Evolutionary conservation across 1,140 invertebrate genomes (phyloP), one percentile per base, ranked within the genome.

Genomic region (Fopius arisanus): DNA sequence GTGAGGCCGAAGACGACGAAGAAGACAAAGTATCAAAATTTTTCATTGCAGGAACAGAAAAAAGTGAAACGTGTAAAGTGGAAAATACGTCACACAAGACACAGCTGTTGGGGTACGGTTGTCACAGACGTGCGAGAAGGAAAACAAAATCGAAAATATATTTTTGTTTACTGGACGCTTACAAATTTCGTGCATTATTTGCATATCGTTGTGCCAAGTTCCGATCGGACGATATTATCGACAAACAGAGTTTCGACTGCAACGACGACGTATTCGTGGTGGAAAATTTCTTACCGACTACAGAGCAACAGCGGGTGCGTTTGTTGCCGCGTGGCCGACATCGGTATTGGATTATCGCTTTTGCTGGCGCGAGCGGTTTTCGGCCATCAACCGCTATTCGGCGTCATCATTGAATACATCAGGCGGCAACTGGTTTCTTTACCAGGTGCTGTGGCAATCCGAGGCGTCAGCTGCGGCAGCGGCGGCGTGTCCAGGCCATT

Each of bases 401-500:
- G 68, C 43, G 28, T 67, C 67, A 16, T 67, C 62, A 70, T n/a
- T 43, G 62, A 26, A 28, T 59, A 10, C 23, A 59, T 12, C 26
- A 59, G 33, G 21, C 54, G 14, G 43, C 37, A 48, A 31, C 65
- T 70, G 41, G 72, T 67, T 72, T 37, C 54, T 51, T 40, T 71
- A 21, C 70, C 59, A 63, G 72, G 76, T 63, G 67, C 62, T 74
- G 54, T 23, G 48, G 23, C 54, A 72, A 63, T 29, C 72, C 41
- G 48, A 54, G 59, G 33, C 40, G 59, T 28, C 37, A 41, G 19
- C 59, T 33, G 31, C 31, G 12, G 28, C 48, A 62, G 54, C 73
- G 73, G 48, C 67, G 74, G 69, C 74, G 76, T 81, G 80, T 79
- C 75, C 75, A 80, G 78, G 80, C 77, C 66, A 80, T 72, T 74